phyloP scores from a whole-genome alignment of 1,140 invertebrate genomes.

The Triops longicaudatus region DNA sequence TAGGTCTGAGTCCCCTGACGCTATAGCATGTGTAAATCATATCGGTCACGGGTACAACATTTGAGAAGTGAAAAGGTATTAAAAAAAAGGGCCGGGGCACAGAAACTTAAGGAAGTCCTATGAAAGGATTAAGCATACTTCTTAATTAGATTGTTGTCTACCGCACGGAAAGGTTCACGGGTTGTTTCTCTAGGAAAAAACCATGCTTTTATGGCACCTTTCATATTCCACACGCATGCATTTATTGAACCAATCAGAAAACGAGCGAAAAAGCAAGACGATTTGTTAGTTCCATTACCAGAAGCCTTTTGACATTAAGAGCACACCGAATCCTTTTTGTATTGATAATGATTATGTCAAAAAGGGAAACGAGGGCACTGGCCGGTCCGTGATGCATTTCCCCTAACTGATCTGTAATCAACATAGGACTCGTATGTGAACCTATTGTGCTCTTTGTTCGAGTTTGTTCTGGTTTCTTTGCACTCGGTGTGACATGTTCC shows the following conservation, averaged over 20 bases:
- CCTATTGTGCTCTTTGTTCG: not conserved
- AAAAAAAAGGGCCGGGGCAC: not conserved
- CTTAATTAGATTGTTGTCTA: constrained; percentile 6
- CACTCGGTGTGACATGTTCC: not conserved
- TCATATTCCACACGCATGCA: not conserved
- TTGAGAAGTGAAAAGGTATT: not conserved
- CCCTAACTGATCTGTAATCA: constrained; percentile 6
- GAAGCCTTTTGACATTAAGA: not conserved
- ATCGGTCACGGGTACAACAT: constrained; percentile 6
- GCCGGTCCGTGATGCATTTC: not conserved
- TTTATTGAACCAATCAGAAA: not conserved
- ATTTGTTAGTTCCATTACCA: not conserved
- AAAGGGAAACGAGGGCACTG: not conserved
- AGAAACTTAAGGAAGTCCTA: not conserved
- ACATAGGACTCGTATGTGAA: not conserved
- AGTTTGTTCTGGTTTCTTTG: not conserved
- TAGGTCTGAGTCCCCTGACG: not conserved
- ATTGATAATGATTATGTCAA: not conserved
- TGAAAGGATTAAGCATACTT: not conserved
- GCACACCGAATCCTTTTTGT: not conserved
- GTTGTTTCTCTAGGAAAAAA: not conserved
- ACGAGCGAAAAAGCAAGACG: not conserved
- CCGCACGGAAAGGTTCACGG: not conserved
- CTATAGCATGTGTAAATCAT: not conserved
- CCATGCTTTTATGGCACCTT: not conserved